Conservation (phyloP, 2,797 vertebrate species). For the Morelia viridis region DNA sequence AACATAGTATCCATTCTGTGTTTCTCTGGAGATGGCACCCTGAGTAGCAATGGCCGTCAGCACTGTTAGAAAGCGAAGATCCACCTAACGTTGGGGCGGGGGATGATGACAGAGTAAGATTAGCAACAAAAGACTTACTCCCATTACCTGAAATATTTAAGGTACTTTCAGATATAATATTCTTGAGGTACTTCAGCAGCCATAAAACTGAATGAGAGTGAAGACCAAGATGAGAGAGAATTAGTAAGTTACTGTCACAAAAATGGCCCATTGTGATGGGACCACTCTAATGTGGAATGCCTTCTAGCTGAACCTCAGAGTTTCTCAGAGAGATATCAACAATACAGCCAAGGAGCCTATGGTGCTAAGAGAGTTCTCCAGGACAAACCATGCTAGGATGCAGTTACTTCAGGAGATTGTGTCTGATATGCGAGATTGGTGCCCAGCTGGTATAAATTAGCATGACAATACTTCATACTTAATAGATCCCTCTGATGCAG, state of each 20-base stretch:
- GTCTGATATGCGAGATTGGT: not conserved
- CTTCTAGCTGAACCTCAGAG: not conserved
- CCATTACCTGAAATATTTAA: not conserved
- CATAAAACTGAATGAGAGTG: not conserved
- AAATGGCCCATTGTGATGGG: not conserved
- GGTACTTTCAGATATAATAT: not conserved
- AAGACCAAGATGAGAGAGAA: not conserved
- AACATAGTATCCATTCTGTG: conserved; percentile 89
- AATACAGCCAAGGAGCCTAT: not conserved
- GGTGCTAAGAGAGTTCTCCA: not conserved
- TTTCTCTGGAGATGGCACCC: conserved; percentile 94
- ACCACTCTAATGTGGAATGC: not conserved
- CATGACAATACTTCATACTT: conserved; percentile 4
- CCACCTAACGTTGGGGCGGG: conserved; percentile 71
- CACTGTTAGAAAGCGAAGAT: conserved; percentile 85
- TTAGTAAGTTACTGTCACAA: not conserved
- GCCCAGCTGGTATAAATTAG: conserved; percentile 20
- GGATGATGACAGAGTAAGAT: conserved; percentile 15
- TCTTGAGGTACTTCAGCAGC: not conserved
- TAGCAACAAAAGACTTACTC: conserved; percentile 16
- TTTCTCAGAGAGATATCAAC: not conserved
- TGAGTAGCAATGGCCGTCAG: conserved; percentile 95
- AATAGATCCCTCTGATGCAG: not conserved
- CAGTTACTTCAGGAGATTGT: not conserved
- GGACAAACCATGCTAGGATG: not conserved